Base-by-base conservation (phyloP, 1,140 invertebrate genomes). In the Hyphantria cunea region DNA sequence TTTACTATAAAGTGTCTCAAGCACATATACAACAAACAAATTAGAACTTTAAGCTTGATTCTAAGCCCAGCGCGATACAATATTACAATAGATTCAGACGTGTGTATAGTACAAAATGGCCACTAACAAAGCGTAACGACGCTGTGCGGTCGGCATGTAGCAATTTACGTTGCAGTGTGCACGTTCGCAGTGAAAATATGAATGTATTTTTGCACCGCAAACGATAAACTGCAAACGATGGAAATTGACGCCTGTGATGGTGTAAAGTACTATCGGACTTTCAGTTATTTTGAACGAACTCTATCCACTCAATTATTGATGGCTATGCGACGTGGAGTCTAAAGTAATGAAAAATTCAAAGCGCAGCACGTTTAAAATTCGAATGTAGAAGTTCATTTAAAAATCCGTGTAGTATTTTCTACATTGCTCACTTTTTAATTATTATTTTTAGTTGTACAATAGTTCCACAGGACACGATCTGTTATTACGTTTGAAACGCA, bases 401-500 rank as follows among this genome's bases (percentile, higher is more conserved):
- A 55, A 14, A 44, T 33, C 41, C 9, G 11, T 11, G 11, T 37
- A 10, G 34, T 4, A 39, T 39, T 55, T 45, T 11, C n/a, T 44
- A 6, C 13, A 3, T 3, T 32, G 13, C 12, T 14, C 6, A 25
- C 3, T 53, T 15, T 25, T 53, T n/a, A n/a, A n/a, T 55, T 55
- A 32, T 32, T 45, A 32, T 55, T 25, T 25, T 25, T 25, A 3
- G n/a, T 25, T 25, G 5, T 25, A 25, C 17, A 25, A 25, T 5
- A 5, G 17, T 25, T 47, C 12, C 45, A 47, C 9, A 9, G 6
- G 13, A 56, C 54, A 37, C 42, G 54, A 12, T 61, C 56, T 50
- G 45, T 47, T 75, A 70, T 75, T 73, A 70, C 50, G 66, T 70
- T 69, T 52, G 65, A 75, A 56, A 56, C 47, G 45, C 31, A 47